phyloP scores from a whole-genome alignment of 2,797 vertebrate species.

The Rhinella marina region DNA sequence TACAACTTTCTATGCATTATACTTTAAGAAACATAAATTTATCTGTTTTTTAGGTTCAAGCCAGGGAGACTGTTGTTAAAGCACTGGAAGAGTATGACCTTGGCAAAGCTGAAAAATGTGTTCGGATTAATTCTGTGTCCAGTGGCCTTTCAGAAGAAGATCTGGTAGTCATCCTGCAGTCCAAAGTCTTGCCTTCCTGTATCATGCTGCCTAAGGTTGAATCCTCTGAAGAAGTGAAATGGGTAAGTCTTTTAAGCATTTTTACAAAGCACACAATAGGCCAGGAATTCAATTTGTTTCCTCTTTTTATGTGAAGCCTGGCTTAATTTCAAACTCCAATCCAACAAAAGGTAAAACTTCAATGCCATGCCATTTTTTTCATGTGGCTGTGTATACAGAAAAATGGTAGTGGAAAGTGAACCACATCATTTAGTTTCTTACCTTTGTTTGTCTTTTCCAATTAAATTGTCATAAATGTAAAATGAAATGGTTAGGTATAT shows the following conservation, averaged over 20 bases:
- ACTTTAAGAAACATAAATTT: slow-evolving; percentile 2
- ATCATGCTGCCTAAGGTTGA: slow-evolving; percentile 98
- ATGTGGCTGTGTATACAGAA: neutral
- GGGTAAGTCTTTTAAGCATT: slow-evolving; percentile 79
- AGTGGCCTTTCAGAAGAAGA: slow-evolving; percentile 90
- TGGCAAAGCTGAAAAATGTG: slow-evolving; percentile 89
- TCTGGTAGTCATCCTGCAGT: slow-evolving; percentile 83
- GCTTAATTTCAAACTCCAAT: slow-evolving; percentile 9
- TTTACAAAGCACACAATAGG: neutral
- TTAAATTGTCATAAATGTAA: slow-evolving; percentile 1
- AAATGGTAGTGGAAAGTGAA: neutral
- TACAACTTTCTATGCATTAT: neutral
- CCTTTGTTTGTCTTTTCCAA: neutral
- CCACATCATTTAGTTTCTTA: neutral
- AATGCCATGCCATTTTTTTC: neutral
- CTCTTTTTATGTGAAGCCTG: neutral
- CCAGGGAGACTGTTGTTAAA: slow-evolving; percentile 83
- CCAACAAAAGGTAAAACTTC: neutral
- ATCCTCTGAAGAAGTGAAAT: slow-evolving; percentile 84
- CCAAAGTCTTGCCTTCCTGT: slow-evolving; percentile 86
- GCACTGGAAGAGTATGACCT: slow-evolving; percentile 85
- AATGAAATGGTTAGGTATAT: neutral
- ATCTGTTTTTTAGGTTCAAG: slow-evolving; percentile 79
- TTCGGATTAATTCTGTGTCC: slow-evolving; percentile 93
- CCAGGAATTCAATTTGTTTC: neutral